These are phyloP conservation scores for Trichacis sp. DNA, from an alignment of 2,888 invertebrate genomes.

Conservation along the genomic window DNA sequence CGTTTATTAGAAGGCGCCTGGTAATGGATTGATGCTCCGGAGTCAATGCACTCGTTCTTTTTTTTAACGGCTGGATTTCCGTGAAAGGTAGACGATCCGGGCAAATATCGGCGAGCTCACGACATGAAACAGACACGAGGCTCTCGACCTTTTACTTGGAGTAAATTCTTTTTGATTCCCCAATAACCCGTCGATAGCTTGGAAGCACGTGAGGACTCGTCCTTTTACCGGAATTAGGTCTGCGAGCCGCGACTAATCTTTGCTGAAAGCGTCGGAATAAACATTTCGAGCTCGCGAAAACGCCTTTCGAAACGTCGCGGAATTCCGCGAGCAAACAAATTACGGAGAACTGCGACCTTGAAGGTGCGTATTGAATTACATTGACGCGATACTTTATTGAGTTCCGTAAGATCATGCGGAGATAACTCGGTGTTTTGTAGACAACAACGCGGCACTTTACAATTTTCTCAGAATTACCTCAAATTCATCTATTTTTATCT, in stretches of 20 bases:
- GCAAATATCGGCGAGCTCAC: conserved; percentile 29
- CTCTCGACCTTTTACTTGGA: conserved; percentile 1
- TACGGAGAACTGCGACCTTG: background rate
- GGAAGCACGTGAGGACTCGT: conserved; percentile 15
- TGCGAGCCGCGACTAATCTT: background rate
- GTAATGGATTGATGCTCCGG: conserved; percentile 35
- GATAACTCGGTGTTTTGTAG: background rate
- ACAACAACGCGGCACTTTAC: background rate
- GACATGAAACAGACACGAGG: conserved; percentile 18
- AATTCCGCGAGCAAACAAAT: background rate
- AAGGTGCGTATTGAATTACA: background rate
- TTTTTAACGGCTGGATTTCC: conserved; percentile 38
- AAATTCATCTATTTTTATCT: no score
- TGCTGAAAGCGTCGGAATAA: background rate
- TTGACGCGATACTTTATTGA: background rate
- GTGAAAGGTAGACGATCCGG: conserved; percentile 32
- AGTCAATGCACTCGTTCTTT: conserved; percentile 40
- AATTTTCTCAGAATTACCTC: no score
- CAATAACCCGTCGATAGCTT: conserved; percentile 19
- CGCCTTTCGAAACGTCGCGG: background rate
- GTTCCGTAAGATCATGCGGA: background rate
- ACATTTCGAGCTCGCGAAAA: background rate
- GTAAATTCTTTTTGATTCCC: conserved; percentile 7
- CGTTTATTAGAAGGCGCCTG: conserved; percentile 8
- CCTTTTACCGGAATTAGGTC: background rate